Conservation (phyloP, 2,888 invertebrate species). For the Liodrosophila aerea region DNA sequence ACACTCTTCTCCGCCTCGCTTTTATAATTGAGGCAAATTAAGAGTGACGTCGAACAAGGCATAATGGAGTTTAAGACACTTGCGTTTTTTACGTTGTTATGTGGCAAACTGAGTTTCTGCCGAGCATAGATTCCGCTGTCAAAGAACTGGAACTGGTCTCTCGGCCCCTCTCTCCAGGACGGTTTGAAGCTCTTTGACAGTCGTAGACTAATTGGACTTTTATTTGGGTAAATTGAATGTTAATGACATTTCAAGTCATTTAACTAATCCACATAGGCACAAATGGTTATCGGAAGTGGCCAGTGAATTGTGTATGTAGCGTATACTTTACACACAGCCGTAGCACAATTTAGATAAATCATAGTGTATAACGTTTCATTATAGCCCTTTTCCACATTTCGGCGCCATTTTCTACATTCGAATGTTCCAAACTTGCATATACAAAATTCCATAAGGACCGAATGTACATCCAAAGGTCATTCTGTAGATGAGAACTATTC, state of each 20-base stretch:
- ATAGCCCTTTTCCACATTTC: no score
- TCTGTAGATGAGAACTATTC: no score
- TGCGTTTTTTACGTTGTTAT: conserved; percentile 39
- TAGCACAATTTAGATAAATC: no score
- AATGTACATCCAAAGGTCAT: no score
- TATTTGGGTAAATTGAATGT: conserved; percentile 12
- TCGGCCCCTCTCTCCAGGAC: not conserved
- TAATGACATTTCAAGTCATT: not conserved
- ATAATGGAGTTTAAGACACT: conserved; percentile 77
- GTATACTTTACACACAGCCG: no score
- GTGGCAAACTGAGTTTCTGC: conserved; percentile 12
- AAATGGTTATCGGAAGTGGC: no score
- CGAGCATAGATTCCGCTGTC: not conserved
- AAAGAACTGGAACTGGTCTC: no score
- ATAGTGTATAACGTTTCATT: no score
- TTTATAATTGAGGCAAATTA: conserved; percentile 78
- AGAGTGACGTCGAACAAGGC: conserved; percentile 78
- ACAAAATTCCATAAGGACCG: no score
- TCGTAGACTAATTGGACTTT: conserved; percentile 40
- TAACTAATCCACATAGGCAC: not conserved
- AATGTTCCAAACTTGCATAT: no score
- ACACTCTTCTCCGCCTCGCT: not conserved
- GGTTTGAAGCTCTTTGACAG: conserved; percentile 19
- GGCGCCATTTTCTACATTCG: no score
- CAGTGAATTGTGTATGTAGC: no score